Evolutionary conservation across 2,888 invertebrate species (phyloP).

Genomic region (Exocentrus adspersus): DNA sequence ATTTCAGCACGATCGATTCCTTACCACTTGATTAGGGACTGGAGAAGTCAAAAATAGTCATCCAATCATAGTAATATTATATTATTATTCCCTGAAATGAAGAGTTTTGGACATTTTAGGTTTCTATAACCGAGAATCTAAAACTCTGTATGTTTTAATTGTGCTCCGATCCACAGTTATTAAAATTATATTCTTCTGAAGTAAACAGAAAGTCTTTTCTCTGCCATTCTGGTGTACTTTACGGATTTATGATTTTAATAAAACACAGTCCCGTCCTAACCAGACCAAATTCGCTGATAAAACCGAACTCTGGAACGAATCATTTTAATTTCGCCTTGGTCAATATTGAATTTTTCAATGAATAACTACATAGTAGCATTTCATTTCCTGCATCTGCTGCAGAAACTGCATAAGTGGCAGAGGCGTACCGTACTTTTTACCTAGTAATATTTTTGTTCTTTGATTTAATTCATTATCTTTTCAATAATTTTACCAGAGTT

Average conservation of each 20-base stretch:
- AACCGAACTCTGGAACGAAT: neutral
- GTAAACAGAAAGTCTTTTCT: neutral
- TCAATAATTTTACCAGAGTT: no score
- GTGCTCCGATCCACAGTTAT: no score
- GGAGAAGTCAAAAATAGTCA: no score
- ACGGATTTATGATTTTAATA: neutral
- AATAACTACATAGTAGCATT: neutral
- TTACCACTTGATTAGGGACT: neutral
- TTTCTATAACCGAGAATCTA: no score
- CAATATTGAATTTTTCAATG: neutral
- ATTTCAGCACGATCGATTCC: neutral
- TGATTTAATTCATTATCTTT: no score
- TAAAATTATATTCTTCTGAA: neutral
- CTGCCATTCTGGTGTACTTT: neutral
- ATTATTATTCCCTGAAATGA: no score
- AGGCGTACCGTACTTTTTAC: no score
- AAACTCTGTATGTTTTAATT: no score
- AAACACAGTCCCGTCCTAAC: neutral
- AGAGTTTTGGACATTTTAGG: no score
- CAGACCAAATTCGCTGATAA: conserved; percentile 1
- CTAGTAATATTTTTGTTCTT: no score
- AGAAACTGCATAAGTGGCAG: neutral
- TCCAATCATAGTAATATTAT: no score
- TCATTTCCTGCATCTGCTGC: neutral
- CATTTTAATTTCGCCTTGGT: neutral